These are phyloP conservation scores for Apostichopus parvimensis DNA, from an alignment of 35 echinoderm and acorn worm genomes.

Conservation along the genomic window DNA sequence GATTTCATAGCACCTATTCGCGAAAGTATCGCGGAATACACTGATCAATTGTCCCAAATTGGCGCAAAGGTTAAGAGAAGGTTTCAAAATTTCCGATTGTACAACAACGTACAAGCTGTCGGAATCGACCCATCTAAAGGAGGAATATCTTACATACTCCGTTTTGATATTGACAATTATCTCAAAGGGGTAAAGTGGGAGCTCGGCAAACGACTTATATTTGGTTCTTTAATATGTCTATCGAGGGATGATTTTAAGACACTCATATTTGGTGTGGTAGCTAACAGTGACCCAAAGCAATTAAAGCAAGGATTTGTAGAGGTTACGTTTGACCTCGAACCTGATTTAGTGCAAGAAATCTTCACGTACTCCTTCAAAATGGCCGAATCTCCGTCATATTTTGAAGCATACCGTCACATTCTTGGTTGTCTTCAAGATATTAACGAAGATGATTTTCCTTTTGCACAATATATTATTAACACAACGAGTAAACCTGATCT, in stretches of 20 bases:
- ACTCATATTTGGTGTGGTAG: conserved; percentile 67
- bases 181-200: conserved; percentile 63
- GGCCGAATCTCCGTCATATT: conserved; percentile 77
- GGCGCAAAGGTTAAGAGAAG: not conserved
- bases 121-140: not conserved
- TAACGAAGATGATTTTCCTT: conserved; percentile 55
- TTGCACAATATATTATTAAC: conserved; percentile 55
- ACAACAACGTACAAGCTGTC: conserved; percentile 34
- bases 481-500: not conserved
- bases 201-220: conserved; percentile 49
- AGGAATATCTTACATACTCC: conserved; percentile 7
- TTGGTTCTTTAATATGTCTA: conserved; percentile 86
- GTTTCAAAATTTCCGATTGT: conserved; percentile 49
- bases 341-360: conserved; percentile 6
- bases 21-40: conserved; percentile 57
- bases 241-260: conserved; percentile 76
- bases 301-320: conserved; percentile 51
- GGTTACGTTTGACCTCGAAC: conserved; percentile 2
- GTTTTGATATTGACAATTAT: conserved; percentile 11
- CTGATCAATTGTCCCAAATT: not conserved
- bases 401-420: conserved; percentile 78
- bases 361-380: conserved; percentile 54
- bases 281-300: conserved; percentile 45
- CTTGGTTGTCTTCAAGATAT: conserved; percentile 54
- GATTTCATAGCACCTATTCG: conserved; percentile 69